Evolutionary conservation across 2,888 invertebrate species (phyloP).

Genomic region (Andrena bucephala): DNA sequence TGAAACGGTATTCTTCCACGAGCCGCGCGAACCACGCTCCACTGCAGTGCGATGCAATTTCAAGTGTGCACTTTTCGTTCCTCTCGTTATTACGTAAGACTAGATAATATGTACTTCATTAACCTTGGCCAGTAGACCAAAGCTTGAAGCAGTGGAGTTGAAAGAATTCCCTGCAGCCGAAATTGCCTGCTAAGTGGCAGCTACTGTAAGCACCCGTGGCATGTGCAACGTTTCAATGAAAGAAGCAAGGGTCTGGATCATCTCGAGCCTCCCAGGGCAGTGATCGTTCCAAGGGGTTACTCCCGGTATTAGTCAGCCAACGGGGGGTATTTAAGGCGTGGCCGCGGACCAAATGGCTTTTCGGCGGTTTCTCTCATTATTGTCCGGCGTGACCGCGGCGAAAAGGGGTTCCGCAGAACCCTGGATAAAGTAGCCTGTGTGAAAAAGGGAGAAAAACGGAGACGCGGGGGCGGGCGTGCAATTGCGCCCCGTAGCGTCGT

Average conservation of each 20-base stretch:
- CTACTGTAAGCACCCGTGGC: not conserved
- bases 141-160: too few relatives aligned
- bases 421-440: slow-evolving; percentile 7
- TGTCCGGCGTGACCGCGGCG: slow-evolving; percentile 1
- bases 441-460: slow-evolving; percentile 1
- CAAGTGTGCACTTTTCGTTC: not conserved
- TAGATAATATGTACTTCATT: too few relatives aligned
- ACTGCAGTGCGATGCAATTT: not conserved
- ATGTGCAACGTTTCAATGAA: not conserved
- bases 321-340: not conserved
- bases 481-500: slow-evolving; percentile 51
- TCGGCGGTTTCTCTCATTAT: slow-evolving; percentile 30
- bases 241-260: too few relatives aligned
- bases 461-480: slow-evolving; percentile 13
- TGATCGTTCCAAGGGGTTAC: not conserved
- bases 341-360: not conserved
- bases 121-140: too few relatives aligned
- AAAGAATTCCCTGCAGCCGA: not conserved
- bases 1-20: slow-evolving; percentile 13
- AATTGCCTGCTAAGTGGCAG: not conserved
- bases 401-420: not conserved
- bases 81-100: not conserved
- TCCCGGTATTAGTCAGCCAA: not conserved
- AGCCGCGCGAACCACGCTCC: not conserved
- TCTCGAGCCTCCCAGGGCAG: too few relatives aligned